Evolutionary conservation across 2,888 invertebrate genomes (phyloP).

Genomic region (Meloe dianella): DNA sequence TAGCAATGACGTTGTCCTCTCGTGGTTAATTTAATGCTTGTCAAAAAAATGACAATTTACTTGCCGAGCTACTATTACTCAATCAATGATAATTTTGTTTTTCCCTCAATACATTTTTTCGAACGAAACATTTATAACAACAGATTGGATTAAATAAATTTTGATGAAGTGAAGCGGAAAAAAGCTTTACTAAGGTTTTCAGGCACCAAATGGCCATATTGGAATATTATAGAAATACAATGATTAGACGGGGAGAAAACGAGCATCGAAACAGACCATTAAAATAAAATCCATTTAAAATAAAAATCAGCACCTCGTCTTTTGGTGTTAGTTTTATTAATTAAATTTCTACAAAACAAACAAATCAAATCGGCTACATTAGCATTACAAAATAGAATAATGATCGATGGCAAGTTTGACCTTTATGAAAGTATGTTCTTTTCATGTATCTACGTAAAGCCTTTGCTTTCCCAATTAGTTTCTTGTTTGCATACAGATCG

Average conservation of each 20-base stretch:
- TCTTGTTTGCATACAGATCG: conserved; percentile 10
- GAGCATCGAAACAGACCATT: no score
- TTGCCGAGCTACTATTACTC: background rate
- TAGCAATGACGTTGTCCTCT: conserved; percentile 22
- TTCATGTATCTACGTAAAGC: background rate
- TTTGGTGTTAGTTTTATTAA: background rate
- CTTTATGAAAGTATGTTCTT: background rate
- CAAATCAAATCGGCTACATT: background rate
- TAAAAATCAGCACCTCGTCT: background rate
- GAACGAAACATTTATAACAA: no score
- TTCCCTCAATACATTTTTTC: no score
- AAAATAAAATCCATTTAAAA: no score
- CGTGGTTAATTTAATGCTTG: conserved; percentile 27
- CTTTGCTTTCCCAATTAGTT: conserved; percentile 2
- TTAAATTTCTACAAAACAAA: background rate
- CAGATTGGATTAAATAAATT: no score
- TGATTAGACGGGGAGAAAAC: no score
- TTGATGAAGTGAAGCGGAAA: no score
- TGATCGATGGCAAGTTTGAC: background rate
- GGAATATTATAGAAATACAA: no score
- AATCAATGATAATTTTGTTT: background rate
- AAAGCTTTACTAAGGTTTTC: no score
- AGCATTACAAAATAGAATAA: background rate
- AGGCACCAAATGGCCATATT: no score
- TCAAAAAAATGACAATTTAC: conserved; percentile 17